phyloP scores from a whole-genome alignment of 2,888 invertebrate species.

The Gymnosoma rotundatum region DNA sequence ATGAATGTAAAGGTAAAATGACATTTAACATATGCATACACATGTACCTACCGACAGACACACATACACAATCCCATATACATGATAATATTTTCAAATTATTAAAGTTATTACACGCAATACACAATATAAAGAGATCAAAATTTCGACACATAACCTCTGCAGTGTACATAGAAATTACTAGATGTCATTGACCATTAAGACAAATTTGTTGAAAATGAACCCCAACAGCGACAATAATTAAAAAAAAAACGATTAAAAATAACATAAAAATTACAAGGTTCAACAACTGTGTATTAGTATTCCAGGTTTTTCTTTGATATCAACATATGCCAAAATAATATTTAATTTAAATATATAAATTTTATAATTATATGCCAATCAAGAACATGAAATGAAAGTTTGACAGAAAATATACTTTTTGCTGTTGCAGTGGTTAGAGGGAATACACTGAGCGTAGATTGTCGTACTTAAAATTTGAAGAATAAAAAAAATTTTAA shows the following conservation, averaged over 20 bases:
- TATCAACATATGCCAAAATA: neutral
- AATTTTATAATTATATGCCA: too few relatives aligned
- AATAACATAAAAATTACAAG: neutral
- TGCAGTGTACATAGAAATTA: neutral
- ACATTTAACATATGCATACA: neutral
- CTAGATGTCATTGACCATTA: conserved; percentile 33
- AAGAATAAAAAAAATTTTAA: too few relatives aligned
- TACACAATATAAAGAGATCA: neutral
- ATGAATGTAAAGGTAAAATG: conserved; percentile 17
- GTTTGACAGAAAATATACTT: too few relatives aligned
- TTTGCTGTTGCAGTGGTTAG: too few relatives aligned
- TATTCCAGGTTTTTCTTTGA: neutral
- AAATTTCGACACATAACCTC: neutral
- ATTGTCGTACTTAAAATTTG: too few relatives aligned
- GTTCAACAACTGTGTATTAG: neutral
- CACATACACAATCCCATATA: neutral
- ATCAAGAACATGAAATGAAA: too few relatives aligned
- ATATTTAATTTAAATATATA: too few relatives aligned
- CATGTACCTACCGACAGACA: neutral
- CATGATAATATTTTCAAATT: neutral
- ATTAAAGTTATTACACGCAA: neutral
- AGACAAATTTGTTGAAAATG: neutral
- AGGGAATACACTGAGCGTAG: too few relatives aligned
- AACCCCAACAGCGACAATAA: conserved; percentile 18
- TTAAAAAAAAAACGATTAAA: conserved; percentile 8